A percentile compares a stretch with the other conserved stretches of the same genome.
These are phyloP conservation scores for Petaurus breviceps DNA, from an alignment of 2,113 vertebrate genomes.

Conservation along the genomic window DNA sequence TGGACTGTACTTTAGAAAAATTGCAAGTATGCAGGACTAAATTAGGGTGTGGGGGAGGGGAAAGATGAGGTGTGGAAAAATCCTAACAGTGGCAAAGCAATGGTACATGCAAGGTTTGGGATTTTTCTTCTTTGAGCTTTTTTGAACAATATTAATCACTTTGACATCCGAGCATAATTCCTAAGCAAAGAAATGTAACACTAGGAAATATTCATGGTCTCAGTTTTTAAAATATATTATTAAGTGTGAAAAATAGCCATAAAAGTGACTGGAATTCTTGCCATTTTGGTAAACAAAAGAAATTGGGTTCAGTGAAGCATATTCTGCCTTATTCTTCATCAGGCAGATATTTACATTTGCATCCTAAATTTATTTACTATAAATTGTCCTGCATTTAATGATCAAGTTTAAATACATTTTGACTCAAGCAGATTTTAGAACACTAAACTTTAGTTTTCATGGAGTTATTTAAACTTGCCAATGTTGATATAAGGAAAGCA, in stretches of 20 bases:
- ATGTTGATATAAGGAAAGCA: constrained; percentile 43
- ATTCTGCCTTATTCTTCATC: constrained; percentile 33
- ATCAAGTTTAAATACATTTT: constrained; percentile 50
- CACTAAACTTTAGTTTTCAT: constrained; percentile 58
- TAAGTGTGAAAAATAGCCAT: constrained; percentile 45
- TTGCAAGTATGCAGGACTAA: background rate
- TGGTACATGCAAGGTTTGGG: constrained; percentile 19
- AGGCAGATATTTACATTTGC: constrained; percentile 54
- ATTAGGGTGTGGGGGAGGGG: background rate
- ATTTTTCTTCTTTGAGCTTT: constrained; percentile 2
- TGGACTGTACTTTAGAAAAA: constrained; percentile 22
- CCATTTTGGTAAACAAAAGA: constrained; percentile 47
- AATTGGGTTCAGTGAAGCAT: constrained; percentile 38
- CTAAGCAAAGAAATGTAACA: background rate
- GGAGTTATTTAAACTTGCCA: constrained; percentile 40
- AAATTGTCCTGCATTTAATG: background rate
- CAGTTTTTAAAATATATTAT: background rate
- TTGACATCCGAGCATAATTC: background rate
- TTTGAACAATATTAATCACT: constrained; percentile 17
- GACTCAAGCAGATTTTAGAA: constrained; percentile 58
- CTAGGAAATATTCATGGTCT: background rate
- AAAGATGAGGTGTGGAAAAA: background rate
- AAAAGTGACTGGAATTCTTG: constrained; percentile 36
- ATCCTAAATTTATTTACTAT: constrained; percentile 63
- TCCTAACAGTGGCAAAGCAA: background rate